Conservation (phyloP, 1,140 invertebrate species). For the Heliconius eleuchia region DNA sequence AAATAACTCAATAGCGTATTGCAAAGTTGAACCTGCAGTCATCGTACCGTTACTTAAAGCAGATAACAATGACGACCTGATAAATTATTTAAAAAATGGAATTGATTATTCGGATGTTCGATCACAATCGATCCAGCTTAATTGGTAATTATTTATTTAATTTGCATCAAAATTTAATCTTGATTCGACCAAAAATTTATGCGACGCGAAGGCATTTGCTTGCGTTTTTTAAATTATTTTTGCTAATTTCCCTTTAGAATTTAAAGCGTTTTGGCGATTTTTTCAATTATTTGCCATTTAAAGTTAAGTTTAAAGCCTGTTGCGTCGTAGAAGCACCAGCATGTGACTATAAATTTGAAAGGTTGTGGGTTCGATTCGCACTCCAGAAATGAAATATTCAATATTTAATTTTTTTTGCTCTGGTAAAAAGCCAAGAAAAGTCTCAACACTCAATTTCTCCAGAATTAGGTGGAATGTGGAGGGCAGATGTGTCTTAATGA, state of each 20-base stretch:
- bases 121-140: slow-evolving; percentile 65
- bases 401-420: no score
- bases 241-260: slow-evolving; percentile 9
- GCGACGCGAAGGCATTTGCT: slow-evolving; percentile 22
- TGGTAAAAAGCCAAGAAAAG: no score
- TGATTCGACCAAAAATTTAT: slow-evolving; percentile 26
- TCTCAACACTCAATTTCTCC: no score
- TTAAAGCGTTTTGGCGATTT: no score
- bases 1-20: background rate
- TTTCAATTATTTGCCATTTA: no score
- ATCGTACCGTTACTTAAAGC: slow-evolving; percentile 38
- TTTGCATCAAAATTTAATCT: slow-evolving; percentile 39
- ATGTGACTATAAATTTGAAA: no score
- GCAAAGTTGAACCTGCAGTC: background rate
- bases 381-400: no score
- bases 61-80: slow-evolving; percentile 59
- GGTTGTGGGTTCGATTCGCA: no score
- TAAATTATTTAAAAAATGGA: slow-evolving; percentile 68
- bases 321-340: no score
- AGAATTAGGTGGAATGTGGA: no score
- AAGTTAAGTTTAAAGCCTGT: no score
- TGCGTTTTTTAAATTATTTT: background rate
- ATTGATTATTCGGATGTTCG: slow-evolving; percentile 63
- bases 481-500: no score
- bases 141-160: slow-evolving; percentile 69